Conservation (phyloP, 2,888 invertebrate genomes). For the Zygaena filipendulae region DNA sequence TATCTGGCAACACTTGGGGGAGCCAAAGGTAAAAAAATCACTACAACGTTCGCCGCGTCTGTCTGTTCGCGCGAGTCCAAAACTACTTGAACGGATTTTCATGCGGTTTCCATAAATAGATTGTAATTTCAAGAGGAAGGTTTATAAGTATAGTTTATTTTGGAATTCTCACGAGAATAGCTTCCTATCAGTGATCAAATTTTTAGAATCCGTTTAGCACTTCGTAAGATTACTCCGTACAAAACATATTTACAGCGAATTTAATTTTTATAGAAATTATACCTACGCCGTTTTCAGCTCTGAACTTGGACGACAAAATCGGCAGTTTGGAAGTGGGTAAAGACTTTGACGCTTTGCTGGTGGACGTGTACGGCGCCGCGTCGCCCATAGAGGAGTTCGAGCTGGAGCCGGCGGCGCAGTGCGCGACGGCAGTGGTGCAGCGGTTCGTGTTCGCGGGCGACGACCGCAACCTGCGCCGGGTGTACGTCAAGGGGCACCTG, state of each 20-base stretch:
- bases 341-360: constrained; percentile 86
- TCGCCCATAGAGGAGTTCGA: constrained; percentile 63
- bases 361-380: constrained; percentile 70
- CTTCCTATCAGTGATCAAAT: too few species aligned
- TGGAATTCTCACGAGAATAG: too few species aligned
- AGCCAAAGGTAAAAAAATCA: constrained; percentile 72
- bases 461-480: constrained; percentile 81
- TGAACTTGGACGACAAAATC: constrained; percentile 76
- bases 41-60: constrained; percentile 2
- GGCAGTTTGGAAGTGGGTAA: constrained; percentile 87
- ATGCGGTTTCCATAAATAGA: too few species aligned
- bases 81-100: too few species aligned
- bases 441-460: constrained; percentile 84
- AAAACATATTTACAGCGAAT: too few species aligned
- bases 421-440: constrained; percentile 70
- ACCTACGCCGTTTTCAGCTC: constrained; percentile 75
- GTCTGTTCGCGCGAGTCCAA: background rate
- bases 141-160: too few species aligned
- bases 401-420: constrained; percentile 21
- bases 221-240: too few species aligned
- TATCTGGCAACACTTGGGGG: constrained; percentile 90
- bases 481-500: constrained; percentile 77
- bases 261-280: too few species aligned
- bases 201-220: too few species aligned
- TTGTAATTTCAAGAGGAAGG: too few species aligned